These are phyloP conservation scores for Balearica regulorum DNA, from an alignment of 2,797 vertebrate genomes.

Conservation along the genomic window DNA sequence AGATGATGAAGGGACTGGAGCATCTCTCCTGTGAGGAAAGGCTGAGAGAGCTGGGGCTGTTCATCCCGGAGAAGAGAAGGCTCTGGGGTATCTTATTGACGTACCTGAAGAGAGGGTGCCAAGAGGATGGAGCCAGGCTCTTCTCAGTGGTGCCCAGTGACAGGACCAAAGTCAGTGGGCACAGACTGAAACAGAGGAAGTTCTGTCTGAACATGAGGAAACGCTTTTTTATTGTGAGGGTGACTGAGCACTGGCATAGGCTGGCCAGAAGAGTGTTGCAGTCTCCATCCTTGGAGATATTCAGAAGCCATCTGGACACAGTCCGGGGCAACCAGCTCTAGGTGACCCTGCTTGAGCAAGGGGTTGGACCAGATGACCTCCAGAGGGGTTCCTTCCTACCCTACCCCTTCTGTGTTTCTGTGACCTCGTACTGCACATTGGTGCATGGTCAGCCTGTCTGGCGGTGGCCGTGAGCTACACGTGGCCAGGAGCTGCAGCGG, in stretches of 20 bases:
- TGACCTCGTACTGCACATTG: rapidly evolving
- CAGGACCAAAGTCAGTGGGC: neutral
- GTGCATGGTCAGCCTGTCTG: rapidly evolving
- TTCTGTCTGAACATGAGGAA: neutral
- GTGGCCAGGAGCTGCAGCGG: neutral
- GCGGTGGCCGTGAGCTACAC: rapidly evolving
- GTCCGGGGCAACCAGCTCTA: neutral
- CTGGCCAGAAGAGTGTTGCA: neutral
- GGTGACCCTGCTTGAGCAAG: neutral
- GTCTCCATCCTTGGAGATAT: neutral
- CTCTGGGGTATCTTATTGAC: too few relatives aligned
- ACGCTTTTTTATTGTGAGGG: neutral
- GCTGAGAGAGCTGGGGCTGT: neutral
- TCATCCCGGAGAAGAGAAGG: neutral
- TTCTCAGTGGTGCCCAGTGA: neutral
- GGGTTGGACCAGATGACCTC: neutral
- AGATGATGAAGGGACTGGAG: neutral
- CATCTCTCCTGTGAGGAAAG: neutral
- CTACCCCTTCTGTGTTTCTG: neutral
- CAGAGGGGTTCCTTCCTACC: neutral
- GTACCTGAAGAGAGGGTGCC: neutral
- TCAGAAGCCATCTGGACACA: neutral
- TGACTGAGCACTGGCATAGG: neutral
- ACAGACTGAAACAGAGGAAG: neutral
- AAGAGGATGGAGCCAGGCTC: neutral